A percentile compares a stretch with the other conserved stretches of the same genome.
phyloP scores from a whole-genome alignment of 1,140 invertebrate species.

The Drosophila persimilis region DNA sequence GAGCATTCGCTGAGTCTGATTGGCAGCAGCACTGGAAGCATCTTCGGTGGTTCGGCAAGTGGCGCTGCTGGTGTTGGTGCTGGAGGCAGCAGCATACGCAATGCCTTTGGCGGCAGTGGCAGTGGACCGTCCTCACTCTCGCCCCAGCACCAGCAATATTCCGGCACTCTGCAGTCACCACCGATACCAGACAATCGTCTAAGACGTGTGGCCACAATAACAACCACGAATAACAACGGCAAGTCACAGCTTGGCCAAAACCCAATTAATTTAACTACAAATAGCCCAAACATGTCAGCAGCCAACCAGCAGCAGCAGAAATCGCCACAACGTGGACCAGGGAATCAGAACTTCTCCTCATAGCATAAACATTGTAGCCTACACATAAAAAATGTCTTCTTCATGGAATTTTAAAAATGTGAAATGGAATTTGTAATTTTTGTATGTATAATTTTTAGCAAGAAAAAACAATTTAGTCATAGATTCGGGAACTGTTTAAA shows the following conservation, averaged over 20 bases:
- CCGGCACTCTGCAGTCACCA: slow-evolving; percentile 68
- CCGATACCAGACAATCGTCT: slow-evolving; percentile 77
- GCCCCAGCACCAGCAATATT: slow-evolving; percentile 47
- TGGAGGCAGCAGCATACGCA: slow-evolving; percentile 58
- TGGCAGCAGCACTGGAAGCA: slow-evolving; percentile 71
- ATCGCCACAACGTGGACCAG: slow-evolving; percentile 51
- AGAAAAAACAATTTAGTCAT: slow-evolving; percentile 49
- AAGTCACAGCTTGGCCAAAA: slow-evolving; percentile 74
- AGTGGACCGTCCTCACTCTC: slow-evolving; percentile 68
- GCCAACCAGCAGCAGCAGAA: slow-evolving; percentile 38
- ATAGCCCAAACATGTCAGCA: slow-evolving; percentile 53
- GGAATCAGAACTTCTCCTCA: slow-evolving; percentile 54
- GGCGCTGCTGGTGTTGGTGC: slow-evolving; percentile 18
- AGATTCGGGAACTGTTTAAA: slow-evolving; percentile 27
- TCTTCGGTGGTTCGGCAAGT: slow-evolving; percentile 55
- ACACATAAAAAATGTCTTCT: slow-evolving; percentile 69
- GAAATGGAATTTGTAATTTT: slow-evolving; percentile 27
- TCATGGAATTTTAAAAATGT: slow-evolving; percentile 66
- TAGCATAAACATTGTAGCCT: slow-evolving; percentile 57
- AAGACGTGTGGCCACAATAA: slow-evolving; percentile 72
- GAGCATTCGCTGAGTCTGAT: slow-evolving; percentile 69
- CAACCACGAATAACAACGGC: slow-evolving; percentile 70
- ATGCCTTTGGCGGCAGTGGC: slow-evolving; percentile 59
- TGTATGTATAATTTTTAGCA: slow-evolving; percentile 66
- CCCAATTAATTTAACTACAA: slow-evolving; percentile 52